phyloP scores from a whole-genome alignment of 2,113 vertebrate genomes.

The Percopsis transmontana region DNA sequence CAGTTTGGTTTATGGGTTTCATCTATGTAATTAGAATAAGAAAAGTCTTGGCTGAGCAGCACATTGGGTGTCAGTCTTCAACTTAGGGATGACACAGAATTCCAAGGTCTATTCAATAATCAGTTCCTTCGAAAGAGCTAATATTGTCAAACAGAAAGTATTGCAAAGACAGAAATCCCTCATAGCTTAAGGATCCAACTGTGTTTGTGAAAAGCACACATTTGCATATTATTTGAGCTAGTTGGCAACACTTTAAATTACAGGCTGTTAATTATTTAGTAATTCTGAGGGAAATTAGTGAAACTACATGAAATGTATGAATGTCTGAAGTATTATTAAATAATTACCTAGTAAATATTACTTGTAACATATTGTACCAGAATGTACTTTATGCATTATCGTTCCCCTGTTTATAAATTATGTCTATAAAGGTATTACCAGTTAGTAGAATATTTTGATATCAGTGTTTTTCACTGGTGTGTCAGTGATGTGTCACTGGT shows the following conservation, averaged over 20 bases:
- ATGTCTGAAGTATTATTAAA: too few relatives aligned
- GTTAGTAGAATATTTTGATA: neutral
- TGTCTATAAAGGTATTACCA: neutral
- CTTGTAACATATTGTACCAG: too few relatives aligned
- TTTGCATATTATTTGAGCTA: too few relatives aligned
- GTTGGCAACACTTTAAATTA: too few relatives aligned
- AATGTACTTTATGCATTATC: too few relatives aligned
- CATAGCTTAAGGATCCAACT: conserved; percentile 46
- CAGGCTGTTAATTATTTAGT: too few relatives aligned
- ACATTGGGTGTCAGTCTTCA: conserved; percentile 61
- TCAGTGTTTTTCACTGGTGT: neutral
- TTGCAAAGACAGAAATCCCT: conserved; percentile 24
- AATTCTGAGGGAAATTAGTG: too few relatives aligned
- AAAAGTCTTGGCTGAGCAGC: conserved; percentile 55
- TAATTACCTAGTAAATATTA: too few relatives aligned
- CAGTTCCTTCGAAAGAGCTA: conserved; percentile 38
- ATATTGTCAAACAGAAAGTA: neutral
- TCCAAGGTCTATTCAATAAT: conserved; percentile 35
- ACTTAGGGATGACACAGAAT: conserved; percentile 44
- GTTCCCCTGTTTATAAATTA: too few relatives aligned
- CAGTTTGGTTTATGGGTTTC: conserved; percentile 58
- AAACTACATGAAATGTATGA: too few relatives aligned
- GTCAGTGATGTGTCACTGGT: too few relatives aligned
- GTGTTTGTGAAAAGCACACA: neutral
- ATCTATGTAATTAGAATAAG: conserved; percentile 60